Evolutionary conservation across 2,797 vertebrate genomes (phyloP), one percentile per base, ranked within the genome.

Genomic region (Distichodus sexfasciatus): DNA sequence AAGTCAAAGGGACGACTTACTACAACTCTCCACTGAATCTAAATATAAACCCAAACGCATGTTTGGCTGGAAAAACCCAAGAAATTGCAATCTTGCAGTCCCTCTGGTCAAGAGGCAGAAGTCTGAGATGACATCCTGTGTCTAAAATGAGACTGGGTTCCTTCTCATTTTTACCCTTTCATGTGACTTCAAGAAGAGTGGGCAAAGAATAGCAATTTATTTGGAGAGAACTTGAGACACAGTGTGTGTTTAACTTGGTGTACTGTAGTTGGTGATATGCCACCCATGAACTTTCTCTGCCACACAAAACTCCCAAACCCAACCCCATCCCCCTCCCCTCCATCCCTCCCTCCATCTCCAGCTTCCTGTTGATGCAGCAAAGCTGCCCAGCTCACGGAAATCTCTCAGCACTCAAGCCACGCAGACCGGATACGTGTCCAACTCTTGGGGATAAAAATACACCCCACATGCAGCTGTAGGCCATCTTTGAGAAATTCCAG

Each of bases 301-400:
- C 6, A 41, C n/a, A 40, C 23, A 2, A 7, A 26, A 12, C 12
- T n/a, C n/a, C n/a, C n/a, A n/a, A n/a, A n/a, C n/a, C n/a, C n/a
- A n/a, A n/a, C n/a, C n/a, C n/a, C n/a, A n/a, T n/a, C n/a, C 43
- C n/a, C 6, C 33, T n/a, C 55, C 36, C 55, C 47, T 36, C 59
- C 55, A 66, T 71, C 66, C 46, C 12, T 63, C 53, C 60, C 53
- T 61, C n/a, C 53, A 50, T 69, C 48, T 58, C 55, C 14, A 40
- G 46, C 72, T 79, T 79, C 78, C 78, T 77, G 75, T 75, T 72
- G 75, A 72, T 67, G 51, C 24, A 71, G 53, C 19, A 17, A 55
- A 40, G 36, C 36, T 66, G 66, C 55, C 24, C 41, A 58, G 69
- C 54, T 54, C 40, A 71, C 47, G 73, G 73, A 71, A 75, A 71